Evolutionary conservation across 2,113 vertebrate species (phyloP).

Genomic region (Colius striatus): DNA sequence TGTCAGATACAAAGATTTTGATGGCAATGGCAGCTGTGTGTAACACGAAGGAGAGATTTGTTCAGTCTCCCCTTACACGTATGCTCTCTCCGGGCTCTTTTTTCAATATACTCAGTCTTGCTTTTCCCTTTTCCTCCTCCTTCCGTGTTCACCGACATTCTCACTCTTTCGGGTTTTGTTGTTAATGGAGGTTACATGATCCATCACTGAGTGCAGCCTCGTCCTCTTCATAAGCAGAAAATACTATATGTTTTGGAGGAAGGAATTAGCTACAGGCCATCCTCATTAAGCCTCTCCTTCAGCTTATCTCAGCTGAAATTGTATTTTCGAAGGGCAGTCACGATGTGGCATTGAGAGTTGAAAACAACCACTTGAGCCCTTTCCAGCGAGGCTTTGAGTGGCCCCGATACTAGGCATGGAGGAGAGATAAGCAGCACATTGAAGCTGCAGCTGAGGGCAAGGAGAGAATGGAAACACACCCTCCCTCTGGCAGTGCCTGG

Average conservation of each 20-base stretch:
- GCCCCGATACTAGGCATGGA: not conserved
- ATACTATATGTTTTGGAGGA: not conserved
- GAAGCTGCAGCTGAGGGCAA: conserved; percentile 34
- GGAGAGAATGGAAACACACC: conserved; percentile 29
- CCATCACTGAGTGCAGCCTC: not conserved
- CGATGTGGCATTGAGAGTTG: not conserved
- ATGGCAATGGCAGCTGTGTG: not conserved
- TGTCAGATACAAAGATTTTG: not conserved
- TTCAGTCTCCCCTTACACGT: not conserved
- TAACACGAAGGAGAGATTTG: not conserved
- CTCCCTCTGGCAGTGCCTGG: conserved; percentile 53
- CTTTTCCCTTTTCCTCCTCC: not conserved
- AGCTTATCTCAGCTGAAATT: conserved; percentile 10
- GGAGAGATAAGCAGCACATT: conserved; percentile 39
- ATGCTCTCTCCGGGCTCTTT: not conserved
- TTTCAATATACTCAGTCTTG: not conserved
- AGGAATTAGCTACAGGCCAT: not conserved
- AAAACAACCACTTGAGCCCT: conserved; percentile 51
- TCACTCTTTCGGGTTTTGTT: not conserved
- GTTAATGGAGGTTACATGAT: not conserved
- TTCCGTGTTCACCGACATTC: not conserved
- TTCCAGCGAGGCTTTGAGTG: conserved; percentile 10
- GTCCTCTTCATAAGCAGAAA: conserved; percentile 7
- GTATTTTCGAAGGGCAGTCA: conserved; percentile 22
- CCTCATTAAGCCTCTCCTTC: conserved; percentile 37